A percentile compares a stretch with the other conserved stretches of the same genome.
phyloP scores from a whole-genome alignment of 2,797 vertebrate species.

The Gymnocypris eckloni region DNA sequence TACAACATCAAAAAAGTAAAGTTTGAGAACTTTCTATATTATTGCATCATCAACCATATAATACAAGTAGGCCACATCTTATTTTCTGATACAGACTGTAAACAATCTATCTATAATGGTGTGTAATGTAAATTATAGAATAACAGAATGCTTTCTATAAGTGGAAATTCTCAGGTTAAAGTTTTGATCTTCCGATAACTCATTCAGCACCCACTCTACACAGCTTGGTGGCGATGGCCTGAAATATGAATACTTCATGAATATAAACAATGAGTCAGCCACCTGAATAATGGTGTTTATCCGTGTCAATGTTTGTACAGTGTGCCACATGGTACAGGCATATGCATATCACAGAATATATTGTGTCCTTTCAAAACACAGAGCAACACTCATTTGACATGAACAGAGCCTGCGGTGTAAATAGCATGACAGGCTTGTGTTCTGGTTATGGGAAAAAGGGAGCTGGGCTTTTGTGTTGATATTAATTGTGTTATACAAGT shows the following conservation, averaged over 20 bases:
- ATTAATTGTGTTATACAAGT: constrained; percentile 12
- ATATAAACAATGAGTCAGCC: constrained; percentile 42
- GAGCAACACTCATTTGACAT: constrained; percentile 2
- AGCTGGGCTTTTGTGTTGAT: constrained; percentile 20
- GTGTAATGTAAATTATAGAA: neutral
- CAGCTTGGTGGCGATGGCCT: neutral
- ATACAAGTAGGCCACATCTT: neutral
- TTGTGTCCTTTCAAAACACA: constrained; percentile 18
- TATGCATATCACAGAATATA: constrained; percentile 42
- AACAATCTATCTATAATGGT: neutral
- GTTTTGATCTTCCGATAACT: neutral
- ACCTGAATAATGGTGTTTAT: constrained; percentile 45
- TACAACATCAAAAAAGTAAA: neutral
- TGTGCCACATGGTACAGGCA: constrained; percentile 42
- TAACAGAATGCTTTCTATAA: neutral
- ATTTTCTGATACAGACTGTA: neutral
- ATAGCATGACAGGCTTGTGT: constrained; percentile 11
- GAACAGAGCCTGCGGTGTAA: constrained; percentile 31
- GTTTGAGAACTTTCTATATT: neutral
- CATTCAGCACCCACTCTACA: neutral
- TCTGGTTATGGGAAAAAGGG: neutral
- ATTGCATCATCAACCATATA: neutral
- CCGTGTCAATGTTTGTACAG: constrained; percentile 49
- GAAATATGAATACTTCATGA: constrained; percentile 16
- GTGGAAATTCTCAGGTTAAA: neutral